Evolutionary conservation across 2,797 vertebrate species (phyloP), one percentile per base, ranked within the genome.

Genomic region (Botia almorhae): DNA sequence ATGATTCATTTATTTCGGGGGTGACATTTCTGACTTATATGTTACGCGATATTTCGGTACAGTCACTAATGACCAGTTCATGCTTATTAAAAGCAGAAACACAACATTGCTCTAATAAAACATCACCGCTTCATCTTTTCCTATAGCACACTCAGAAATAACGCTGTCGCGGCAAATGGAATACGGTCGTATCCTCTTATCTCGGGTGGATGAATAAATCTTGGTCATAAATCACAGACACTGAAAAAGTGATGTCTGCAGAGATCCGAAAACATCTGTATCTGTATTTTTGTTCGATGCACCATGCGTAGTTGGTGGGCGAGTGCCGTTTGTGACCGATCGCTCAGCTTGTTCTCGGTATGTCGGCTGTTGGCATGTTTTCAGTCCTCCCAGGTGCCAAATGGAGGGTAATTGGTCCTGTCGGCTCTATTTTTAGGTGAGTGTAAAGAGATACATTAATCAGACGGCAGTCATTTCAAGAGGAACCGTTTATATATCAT

Each of bases 351-450:
- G 58, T 19, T 63, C 69, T 17, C 69, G 58, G 64, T 39, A 55
- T 74, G 69, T 53, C 50, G n/a, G 23, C 17, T 76, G 56, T 56
- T 82, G 81, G 78, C 81, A 64, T 58, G 43, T 19, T 60, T 76
- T 68, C 58, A 64, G 73, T 33, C 61, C 70, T 79, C 69, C 82
- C 75, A 81, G 81, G 82, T 82, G 78, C 65, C 71, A 63, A 55
- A 78, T 78, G 67, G 74, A 78, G 74, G 64, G 43, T 82, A 65
- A 82, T 84, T 77, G 78, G 79, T 82, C 73, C 81, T 60, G 73
- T 51, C 14, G 55, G 53, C 64, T 58, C 71, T 81, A 82, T 82
- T 78, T 83, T 69, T 70, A 61, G 81, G 61, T 46, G 58, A 76
- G 43, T 73, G 61, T 14, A 82, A 78, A 78, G 76, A 63, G 69